Base-by-base conservation (phyloP, 2,113 vertebrate genomes). In the Pseudorasbora parva region DNA sequence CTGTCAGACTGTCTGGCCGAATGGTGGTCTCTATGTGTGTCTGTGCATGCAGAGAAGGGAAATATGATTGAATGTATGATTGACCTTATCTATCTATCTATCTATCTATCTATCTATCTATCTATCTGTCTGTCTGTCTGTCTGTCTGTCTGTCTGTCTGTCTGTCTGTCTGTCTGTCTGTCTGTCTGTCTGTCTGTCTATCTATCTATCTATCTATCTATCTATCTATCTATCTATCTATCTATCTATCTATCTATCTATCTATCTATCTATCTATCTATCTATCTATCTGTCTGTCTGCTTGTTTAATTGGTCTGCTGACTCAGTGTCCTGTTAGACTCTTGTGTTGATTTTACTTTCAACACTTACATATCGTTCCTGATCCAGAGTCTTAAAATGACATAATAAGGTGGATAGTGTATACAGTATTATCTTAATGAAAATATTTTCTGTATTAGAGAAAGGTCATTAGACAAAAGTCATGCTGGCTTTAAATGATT, bases 201-300 rank as follows among this genome's bases (percentile, higher is more conserved):
- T 23, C 68, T 47, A 72, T 23, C 69, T 25, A 14, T 25, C 69
- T 54, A 30, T 41, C 66, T n/a, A 21, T n/a, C 33, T 43, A 5
- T n/a, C 30, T 71, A 71, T 21, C 64, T 68, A 68, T 43, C 66
- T 69, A 43, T n/a, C 66, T 71, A 43, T 71, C 33, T 43, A 43
- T 45, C 68, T 71, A 23, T 71, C 68, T 72, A 45, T 72, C 69
- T 45, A 66, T 64, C 68, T 71, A n/a, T 43, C 66, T 43, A 43
- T 71, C 66, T 43, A n/a, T 71, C 66, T n/a, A 21, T 71, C 30
- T 25, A 59, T 8, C 47, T 59, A n/a, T 64, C 43, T 75, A 8
- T 75, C 17, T 25, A 54, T 43, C 45, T 21, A 37, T 43, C 8
- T 17, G 8, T 41, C 56, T 41, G 33, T 78, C 37, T 7, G 25